Percentiles rank a stretch among this genome's conserved stretches.
Evolutionary conservation across 2,113 vertebrate genomes (phyloP).

Genomic region (Brachyhypopomus gauderio): DNA sequence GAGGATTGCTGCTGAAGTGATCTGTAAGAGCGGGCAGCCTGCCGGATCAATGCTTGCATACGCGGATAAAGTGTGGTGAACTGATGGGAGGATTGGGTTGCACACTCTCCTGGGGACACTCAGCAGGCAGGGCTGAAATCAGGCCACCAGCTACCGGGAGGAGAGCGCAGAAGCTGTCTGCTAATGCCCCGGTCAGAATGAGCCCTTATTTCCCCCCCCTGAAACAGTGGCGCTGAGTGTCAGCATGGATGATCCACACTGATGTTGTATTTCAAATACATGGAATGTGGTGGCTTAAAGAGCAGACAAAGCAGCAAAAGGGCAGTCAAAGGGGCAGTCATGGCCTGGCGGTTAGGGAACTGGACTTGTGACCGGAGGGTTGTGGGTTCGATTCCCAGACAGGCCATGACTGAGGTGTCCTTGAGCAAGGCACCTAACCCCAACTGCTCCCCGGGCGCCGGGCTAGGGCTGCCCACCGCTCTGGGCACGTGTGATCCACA

Average conservation of each 20-base stretch:
- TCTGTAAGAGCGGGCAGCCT: conserved; percentile 21
- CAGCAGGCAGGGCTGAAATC: conserved; percentile 6
- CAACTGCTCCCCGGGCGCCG: too few species aligned
- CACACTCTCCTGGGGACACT: conserved; percentile 9
- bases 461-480: too few species aligned
- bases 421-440: too few species aligned
- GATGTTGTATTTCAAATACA: background rate
- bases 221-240: background rate
- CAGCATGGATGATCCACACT: background rate
- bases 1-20: conserved; percentile 29
- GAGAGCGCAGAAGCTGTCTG: background rate
- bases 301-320: background rate
- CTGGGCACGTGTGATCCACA: too few species aligned
- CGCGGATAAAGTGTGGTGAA: conserved; percentile 27
- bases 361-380: too few species aligned
- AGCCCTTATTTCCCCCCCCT: background rate
- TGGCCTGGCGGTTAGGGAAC: too few species aligned
- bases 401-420: too few species aligned
- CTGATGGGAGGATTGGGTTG: conserved; percentile 51
- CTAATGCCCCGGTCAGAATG: too few species aligned
- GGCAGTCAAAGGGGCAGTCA: too few species aligned
- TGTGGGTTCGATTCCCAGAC: too few species aligned
- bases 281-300: background rate
- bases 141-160: conserved; percentile 22
- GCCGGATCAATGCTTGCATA: conserved; percentile 43